phyloP scores from a whole-genome alignment of 2,888 invertebrate species.

The Acleris laterana region DNA sequence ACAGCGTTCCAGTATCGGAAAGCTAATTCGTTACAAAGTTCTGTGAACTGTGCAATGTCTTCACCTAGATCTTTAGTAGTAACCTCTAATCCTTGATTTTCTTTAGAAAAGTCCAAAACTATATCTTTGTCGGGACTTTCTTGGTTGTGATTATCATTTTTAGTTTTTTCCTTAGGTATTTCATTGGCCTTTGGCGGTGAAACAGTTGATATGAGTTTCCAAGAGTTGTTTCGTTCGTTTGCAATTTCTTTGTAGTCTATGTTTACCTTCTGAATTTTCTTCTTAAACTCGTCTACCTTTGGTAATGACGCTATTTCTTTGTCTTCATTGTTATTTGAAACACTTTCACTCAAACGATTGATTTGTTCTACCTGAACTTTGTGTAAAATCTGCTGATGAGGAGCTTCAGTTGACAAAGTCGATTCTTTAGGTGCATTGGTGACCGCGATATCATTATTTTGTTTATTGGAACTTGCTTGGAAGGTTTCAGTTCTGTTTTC shows the following conservation, averaged over 20 bases:
- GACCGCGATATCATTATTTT: conserved; percentile 12
- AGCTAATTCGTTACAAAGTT: conserved; percentile 93
- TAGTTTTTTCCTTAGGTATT: conserved; percentile 66
- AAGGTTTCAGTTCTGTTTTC: not conserved
- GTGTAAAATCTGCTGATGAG: conserved; percentile 33
- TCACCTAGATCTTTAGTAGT: conserved; percentile 88
- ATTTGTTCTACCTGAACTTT: conserved; percentile 20
- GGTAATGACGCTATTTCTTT: conserved; percentile 54
- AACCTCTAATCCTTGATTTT: conserved; percentile 89
- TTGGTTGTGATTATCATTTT: conserved; percentile 57
- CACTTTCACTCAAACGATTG: conserved; percentile 34
- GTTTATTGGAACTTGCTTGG: conserved; percentile 25
- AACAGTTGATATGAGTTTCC: conserved; percentile 85
- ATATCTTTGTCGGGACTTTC: conserved; percentile 67
- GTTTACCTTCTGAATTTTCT: conserved; percentile 78
- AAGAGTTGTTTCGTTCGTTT: conserved; percentile 74
- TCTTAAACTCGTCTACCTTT: conserved; percentile 76
- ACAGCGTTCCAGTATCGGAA: conserved; percentile 92
- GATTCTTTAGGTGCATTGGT: conserved; percentile 16
- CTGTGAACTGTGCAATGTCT: conserved; percentile 90
- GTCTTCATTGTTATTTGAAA: conserved; percentile 45
- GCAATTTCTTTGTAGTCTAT: conserved; percentile 74
- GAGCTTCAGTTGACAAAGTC: conserved; percentile 38
- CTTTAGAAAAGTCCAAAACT: conserved; percentile 69
- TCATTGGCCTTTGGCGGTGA: conserved; percentile 77